Conservation (phyloP, 2,113 vertebrate genomes). For the Catharus bicknelli region DNA sequence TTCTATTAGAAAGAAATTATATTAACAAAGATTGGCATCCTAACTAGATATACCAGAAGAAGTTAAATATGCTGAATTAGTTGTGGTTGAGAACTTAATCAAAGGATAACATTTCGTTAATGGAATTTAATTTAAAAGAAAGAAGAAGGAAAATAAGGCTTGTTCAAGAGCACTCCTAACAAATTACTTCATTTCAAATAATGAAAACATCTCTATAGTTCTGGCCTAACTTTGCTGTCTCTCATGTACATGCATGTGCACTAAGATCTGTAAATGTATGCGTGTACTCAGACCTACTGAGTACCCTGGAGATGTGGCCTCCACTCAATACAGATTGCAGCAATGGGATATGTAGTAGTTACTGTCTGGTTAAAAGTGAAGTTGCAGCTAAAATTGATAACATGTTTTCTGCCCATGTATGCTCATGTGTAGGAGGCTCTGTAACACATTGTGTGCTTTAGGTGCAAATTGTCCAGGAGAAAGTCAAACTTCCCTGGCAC, state of each 20-base stretch:
- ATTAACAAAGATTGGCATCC: not conserved
- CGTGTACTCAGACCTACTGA: not conserved
- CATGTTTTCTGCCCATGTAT: not conserved
- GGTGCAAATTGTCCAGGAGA: not conserved
- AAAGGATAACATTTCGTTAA: not conserved
- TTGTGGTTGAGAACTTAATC: not conserved
- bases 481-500: not conserved
- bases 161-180: not conserved
- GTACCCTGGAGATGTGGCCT: not conserved
- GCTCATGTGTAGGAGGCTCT: not conserved
- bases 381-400: not conserved
- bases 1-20: not conserved
- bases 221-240: not conserved
- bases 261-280: not conserved
- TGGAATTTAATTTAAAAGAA: constrained; percentile 19
- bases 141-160: rapidly evolving
- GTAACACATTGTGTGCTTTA: not conserved
- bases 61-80: not conserved
- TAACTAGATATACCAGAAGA: not conserved
- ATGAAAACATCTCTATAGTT: not conserved
- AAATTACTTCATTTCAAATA: not conserved
- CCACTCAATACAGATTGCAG: not conserved
- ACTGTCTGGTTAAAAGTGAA: not conserved
- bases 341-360: not conserved
- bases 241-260: not conserved